Percentiles rank a stretch among this genome's conserved stretches.
These are phyloP conservation scores for Colossoma macropomum DNA, from an alignment of 2,113 vertebrate species.

Conservation along the genomic window DNA sequence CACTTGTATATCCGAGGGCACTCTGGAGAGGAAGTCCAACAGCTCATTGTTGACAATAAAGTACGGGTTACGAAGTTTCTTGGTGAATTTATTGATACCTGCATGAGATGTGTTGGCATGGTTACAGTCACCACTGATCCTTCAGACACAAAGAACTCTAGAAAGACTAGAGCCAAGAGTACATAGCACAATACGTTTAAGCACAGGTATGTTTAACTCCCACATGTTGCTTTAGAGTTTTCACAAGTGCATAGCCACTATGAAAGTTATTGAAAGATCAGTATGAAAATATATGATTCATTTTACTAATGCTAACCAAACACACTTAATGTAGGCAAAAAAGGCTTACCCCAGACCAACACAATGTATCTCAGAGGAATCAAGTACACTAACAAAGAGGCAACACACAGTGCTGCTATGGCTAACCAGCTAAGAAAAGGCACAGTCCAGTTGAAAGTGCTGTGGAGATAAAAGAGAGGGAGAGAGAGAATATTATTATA, in stretches of 20 bases:
- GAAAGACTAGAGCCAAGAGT: too few species aligned
- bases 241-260: not conserved
- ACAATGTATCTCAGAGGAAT: constrained; percentile 91
- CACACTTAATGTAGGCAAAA: not conserved
- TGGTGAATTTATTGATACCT: constrained; percentile 98
- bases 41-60: constrained; percentile 93
- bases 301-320: not conserved
- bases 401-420: constrained; percentile 81
- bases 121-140: not conserved
- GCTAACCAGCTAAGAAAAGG: constrained; percentile 94
- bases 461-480: constrained; percentile 55
- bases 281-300: not conserved
- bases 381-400: constrained; percentile 87
- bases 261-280: not conserved
- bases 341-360: constrained; percentile 90
- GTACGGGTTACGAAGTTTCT: constrained; percentile 92
- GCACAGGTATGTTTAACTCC: too few species aligned
- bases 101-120: not conserved
- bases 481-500: not conserved
- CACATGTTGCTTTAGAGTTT: too few species aligned
- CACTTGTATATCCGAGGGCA: constrained; percentile 94
- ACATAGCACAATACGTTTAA: too few species aligned
- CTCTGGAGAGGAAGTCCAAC: constrained; percentile 93
- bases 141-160: not conserved
- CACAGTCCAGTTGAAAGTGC: constrained; percentile 94